Percentiles rank a stretch among this genome's conserved stretches.
phyloP scores from a whole-genome alignment of 2,113 vertebrate genomes.

The Mus spicilegus region DNA sequence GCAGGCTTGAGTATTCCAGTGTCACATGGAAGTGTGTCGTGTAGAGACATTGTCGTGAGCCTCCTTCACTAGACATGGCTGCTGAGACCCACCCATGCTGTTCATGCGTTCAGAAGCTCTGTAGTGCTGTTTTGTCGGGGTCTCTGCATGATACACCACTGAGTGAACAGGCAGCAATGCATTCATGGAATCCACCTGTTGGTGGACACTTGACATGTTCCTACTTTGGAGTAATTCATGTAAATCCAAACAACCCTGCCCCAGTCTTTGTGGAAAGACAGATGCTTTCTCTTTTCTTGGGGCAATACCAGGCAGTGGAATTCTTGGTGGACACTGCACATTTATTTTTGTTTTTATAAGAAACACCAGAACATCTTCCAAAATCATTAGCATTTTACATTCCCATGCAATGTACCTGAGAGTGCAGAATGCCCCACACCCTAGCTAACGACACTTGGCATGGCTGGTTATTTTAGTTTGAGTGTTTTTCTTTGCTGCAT shows the following conservation, averaged over 20 bases:
- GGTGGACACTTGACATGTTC: neutral
- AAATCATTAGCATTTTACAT: neutral
- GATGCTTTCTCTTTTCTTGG: neutral
- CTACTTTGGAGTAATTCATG: neutral
- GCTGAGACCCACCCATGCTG: too few species aligned
- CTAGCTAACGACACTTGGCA: neutral
- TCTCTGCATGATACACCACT: too few species aligned
- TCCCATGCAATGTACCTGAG: neutral
- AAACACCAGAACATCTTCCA: neutral
- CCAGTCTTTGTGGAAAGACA: neutral
- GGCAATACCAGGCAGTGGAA: neutral
- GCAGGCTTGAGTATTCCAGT: too few species aligned
- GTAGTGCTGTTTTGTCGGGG: neutral
- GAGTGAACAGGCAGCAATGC: fast-evolving
- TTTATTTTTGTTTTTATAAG: neutral
- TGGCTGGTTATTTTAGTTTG: neutral
- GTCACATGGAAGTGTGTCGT: neutral
- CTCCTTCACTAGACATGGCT: neutral
- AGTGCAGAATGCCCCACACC: neutral
- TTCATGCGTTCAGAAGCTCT: too few species aligned
- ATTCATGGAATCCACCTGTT: fast-evolving
- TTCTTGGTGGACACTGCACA: neutral
- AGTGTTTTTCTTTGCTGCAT: too few species aligned
- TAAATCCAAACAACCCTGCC: neutral
- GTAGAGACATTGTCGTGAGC: neutral